Evolutionary conservation across 2,113 vertebrate genomes (phyloP), one percentile per base, ranked within the genome.

Genomic region (Ciconia maguari): DNA sequence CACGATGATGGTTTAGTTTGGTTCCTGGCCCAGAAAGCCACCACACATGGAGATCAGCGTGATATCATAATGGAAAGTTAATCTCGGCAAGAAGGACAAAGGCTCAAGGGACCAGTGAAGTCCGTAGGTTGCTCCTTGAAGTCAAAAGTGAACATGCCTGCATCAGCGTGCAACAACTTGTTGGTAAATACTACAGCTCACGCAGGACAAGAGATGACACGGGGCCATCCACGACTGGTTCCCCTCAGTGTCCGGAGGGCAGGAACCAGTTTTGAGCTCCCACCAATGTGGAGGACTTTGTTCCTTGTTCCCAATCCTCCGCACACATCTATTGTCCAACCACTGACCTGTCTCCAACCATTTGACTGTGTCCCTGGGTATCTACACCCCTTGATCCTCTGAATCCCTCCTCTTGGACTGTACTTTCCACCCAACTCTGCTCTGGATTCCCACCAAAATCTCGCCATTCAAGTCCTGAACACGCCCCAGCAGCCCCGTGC

Each of bases 11-110:
- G 29, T 48, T 66, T 60, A 36, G 54, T 49, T 54, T 52, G n/a
- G 58, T 44, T 66, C 30, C 71, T 30, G 44, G 70, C 76, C 70
- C 44, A 58, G n/a, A 44, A 41, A 30, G 44, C 34, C 26, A 9
- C 36, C 80, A 21, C 1, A 0, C 57, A 34, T 0, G 0, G 62
- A 70, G 29, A 42, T 41, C 34, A 54, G 46, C 11, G 0, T 0
- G 2, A 19, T 19, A 10, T 7, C 1, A 1, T 51, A 29, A 38
- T 0, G 3, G 36, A 36, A 69, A 11, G 36, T 27, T 82, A 27
- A 42, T 46, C 57, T 52, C 76, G 65, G 34, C 83, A 78, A 60
- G n/a, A 61, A 57, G 22, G 32, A 57, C 30, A 60, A 71, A 54
- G 48, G 48, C 30, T 57, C 19, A 22, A 48, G 48, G 78, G n/a